Evolutionary conservation across 2,113 vertebrate species (phyloP), one percentile per base, ranked within the genome.

Genomic region (Aspiorhynchus laticeps): DNA sequence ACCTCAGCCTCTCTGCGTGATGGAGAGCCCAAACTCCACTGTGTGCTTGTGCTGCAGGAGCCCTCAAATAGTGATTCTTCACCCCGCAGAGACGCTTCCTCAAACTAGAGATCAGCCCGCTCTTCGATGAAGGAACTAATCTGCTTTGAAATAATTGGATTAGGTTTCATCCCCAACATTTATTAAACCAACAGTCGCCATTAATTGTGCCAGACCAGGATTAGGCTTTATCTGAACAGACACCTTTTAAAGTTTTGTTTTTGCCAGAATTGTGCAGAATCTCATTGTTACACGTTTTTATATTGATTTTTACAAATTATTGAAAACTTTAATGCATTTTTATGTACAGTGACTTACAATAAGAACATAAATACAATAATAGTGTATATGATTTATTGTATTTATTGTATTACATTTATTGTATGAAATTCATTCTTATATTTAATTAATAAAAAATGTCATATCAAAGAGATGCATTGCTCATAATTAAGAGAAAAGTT

Each of bases 1-100:
- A 80, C 26, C 75, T 79, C 84, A 21, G 28, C 79, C 9, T 48
- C 83, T n/a, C 74, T 4, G 5, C 31, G 83, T 88, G 87, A 88
- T 88, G 74, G 80, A 86, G 84, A 73, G 59, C 74, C 15, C 9
- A 38, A 41, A 71, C 69, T 63, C 63, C 65, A 26, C 46, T 31
- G 46, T 46, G n/a, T 82, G 31, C 43, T 71, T 38, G 28, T 38
- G 51, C 69, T 15, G 46, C 31, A 21, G 59, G 41, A 59, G 65
- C 24, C 56, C 65, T 74, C 77, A 67, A 14, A 69, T 8, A 38
- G 11, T 28, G 9, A 15, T 43, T n/a, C n/a, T 61, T 24, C 26
- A 59, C 7, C 14, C 36, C 3, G 24, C 24, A 77, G 41, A 46
- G 28, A 46, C 5, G 5, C 24, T 19, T 10, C 21, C 2, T 15